A percentile compares a stretch with the other conserved stretches of the same genome.
phyloP scores from a whole-genome alignment of 1,140 invertebrate species.

The Eurosta solidaginis region DNA sequence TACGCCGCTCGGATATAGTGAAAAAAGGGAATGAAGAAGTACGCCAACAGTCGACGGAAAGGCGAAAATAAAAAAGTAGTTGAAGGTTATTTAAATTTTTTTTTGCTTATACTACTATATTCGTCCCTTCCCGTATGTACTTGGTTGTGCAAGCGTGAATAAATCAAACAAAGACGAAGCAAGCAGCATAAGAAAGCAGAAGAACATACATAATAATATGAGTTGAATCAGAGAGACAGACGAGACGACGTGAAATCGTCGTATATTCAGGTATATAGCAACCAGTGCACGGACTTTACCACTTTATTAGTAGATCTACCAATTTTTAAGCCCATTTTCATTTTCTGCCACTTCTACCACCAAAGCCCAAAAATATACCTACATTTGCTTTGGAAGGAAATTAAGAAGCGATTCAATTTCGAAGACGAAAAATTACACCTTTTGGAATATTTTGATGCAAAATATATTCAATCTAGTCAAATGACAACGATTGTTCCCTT shows the following conservation, averaged over 20 bases:
- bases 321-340: too few relatives aligned
- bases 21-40: neutral
- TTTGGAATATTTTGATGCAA: too few relatives aligned
- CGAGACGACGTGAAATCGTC: neutral
- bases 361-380: too few relatives aligned
- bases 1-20: neutral
- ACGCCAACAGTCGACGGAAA: neutral
- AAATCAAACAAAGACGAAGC: neutral
- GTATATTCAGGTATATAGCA: neutral
- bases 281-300: too few relatives aligned
- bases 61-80: conserved; percentile 20
- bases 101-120: conserved; percentile 12
- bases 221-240: neutral
- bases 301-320: too few relatives aligned
- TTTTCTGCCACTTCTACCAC: too few relatives aligned
- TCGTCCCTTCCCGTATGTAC: neutral
- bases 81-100: conserved; percentile 24
- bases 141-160: neutral
- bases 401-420: too few relatives aligned
- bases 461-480: too few relatives aligned
- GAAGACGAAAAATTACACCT: too few relatives aligned
- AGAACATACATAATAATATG: neutral
- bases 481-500: too few relatives aligned
- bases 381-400: too few relatives aligned
- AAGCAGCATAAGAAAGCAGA: neutral